Evolutionary conservation across 1,140 invertebrate species (phyloP), one percentile per base, ranked within the genome.

Genomic region (Camponotus vicinus): DNA sequence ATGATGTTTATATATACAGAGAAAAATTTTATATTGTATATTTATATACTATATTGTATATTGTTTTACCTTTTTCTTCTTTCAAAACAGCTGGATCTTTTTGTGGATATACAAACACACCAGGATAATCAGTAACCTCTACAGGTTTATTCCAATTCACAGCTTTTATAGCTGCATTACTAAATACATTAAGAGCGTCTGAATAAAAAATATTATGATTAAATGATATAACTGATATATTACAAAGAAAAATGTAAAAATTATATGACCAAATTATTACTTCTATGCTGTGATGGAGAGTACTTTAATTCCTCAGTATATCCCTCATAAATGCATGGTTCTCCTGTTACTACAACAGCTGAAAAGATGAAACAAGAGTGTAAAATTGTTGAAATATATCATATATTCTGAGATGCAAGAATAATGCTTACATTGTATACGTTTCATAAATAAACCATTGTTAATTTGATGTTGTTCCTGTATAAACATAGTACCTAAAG

Each of bases 351-450:
- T 64, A 92, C 92, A 55, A 97, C 95, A 91, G 96, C 96, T 96
- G 87, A n/a, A 95, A 92, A 86, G 73, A 71, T 63, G 3, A 49
- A 66, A 9, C 32, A 45, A 63, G 34, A 69, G 21, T 21, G 42
- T 42, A 11, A 57, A 57, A 69, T 73, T 27, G 0, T 49, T 45
- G 1, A 55, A 76, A 34, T 75, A 97, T 96, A 96, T 95, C 97
- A 95, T 87, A 97, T 87, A 97, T 96, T 66, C 57, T n/a, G 6
- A 57, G 13, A 37, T 64, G 32, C 27, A 6, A 59, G n/a, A 40
- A 34, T 21, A 21, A 75, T 83, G 95, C 96, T 96, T 95, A 97
- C 97, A 96, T 95, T 97, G 96, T 91, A 97, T 95, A 90, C 96
- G 95, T 49, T 96, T 93, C 11, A 97, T 92, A 89, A 96, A 94